Evolutionary conservation across 2,888 invertebrate genomes (phyloP).

Genomic region (Catonia carolina): DNA sequence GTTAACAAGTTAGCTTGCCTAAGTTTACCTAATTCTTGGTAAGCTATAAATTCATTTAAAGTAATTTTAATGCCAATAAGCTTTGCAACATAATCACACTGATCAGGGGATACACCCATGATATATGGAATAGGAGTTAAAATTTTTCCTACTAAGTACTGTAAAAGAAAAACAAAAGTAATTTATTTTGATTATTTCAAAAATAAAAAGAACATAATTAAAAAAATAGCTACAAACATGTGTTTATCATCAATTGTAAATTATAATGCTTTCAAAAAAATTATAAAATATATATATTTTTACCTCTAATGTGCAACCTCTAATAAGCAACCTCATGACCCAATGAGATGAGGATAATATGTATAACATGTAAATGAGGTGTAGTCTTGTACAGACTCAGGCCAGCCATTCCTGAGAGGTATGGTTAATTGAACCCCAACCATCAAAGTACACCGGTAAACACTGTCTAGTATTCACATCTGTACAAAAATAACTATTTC

Average conservation of each 20-base stretch:
- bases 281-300: too few species aligned
- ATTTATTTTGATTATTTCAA: background rate
- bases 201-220: background rate
- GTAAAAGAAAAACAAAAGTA: constrained; percentile 27
- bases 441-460: too few species aligned
- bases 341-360: too few species aligned
- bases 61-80: constrained; percentile 86
- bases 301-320: too few species aligned
- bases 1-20: constrained; percentile 49
- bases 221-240: background rate
- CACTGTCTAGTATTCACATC: too few species aligned
- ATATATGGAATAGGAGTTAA: constrained; percentile 87
- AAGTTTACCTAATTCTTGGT: constrained; percentile 63
- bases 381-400: too few species aligned
- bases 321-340: too few species aligned
- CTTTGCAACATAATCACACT: constrained; percentile 69
- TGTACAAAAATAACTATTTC: too few species aligned
- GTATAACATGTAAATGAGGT: too few species aligned
- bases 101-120: constrained; percentile 61
- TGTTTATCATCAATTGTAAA: background rate
- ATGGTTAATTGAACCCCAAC: too few species aligned
- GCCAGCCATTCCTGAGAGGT: too few species aligned
- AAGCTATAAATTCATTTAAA: constrained; percentile 90
- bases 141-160: constrained; percentile 76
- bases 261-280: constrained; percentile 1